These are phyloP conservation scores for Megathymus violae DNA, from an alignment of 1,140 invertebrate species.

Conservation along the genomic window DNA sequence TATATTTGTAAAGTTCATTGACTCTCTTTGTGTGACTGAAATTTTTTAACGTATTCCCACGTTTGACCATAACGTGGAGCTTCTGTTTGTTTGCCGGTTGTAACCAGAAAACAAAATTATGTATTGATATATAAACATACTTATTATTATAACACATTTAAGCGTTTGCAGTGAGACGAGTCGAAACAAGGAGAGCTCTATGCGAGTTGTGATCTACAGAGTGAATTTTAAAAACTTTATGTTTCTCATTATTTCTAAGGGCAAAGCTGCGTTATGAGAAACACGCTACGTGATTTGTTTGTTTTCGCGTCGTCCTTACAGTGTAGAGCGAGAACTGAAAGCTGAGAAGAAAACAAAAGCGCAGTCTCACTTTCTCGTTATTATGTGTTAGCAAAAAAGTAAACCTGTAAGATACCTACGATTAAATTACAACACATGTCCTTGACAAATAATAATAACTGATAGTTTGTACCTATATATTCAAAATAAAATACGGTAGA, in stretches of 20 bases:
- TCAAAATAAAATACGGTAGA: no score
- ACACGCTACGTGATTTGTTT: conserved; percentile 1
- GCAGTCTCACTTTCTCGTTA: background rate
- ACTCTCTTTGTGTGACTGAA: no score
- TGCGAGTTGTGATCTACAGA: background rate
- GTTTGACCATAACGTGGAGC: no score
- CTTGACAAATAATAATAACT: no score
- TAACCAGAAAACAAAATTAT: background rate
- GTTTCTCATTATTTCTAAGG: conserved; percentile 6
- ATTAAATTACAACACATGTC: background rate
- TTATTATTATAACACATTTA: background rate
- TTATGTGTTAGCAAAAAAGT: background rate
- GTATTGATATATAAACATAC: background rate
- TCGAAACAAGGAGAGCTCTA: background rate
- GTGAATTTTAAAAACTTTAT: conserved; percentile 15
- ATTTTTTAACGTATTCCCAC: no score
- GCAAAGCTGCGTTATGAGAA: conserved; percentile 2
- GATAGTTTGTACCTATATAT: no score
- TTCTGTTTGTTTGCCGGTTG: no score
- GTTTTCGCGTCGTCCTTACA: background rate
- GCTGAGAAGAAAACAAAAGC: background rate
- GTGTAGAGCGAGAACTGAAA: background rate
- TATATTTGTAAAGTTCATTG: background rate
- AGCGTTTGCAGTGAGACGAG: background rate
- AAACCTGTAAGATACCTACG: background rate